These are phyloP conservation scores for Galagoides demidoff DNA, from an alignment of 2,797 vertebrate genomes.

Conservation along the genomic window DNA sequence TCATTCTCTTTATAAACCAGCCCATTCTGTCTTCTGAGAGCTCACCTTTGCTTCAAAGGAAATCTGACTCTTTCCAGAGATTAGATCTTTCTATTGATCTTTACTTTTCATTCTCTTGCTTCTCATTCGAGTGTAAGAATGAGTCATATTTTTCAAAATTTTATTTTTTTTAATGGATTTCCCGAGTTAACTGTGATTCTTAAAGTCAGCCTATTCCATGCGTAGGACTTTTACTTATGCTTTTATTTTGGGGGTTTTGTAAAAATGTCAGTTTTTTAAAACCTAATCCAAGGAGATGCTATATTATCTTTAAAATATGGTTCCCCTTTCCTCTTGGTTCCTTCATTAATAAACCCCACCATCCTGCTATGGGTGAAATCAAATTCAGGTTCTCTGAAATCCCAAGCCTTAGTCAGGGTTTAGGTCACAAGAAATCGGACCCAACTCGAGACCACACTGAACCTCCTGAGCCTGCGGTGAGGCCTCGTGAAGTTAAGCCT, in stretches of 20 bases:
- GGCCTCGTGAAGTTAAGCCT: neutral
- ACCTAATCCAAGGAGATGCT: neutral
- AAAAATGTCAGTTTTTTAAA: neutral
- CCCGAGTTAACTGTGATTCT: neutral
- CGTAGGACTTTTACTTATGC: neutral
- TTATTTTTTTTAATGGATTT: neutral
- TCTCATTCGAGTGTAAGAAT: neutral
- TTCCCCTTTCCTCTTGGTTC: neutral
- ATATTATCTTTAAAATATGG: neutral
- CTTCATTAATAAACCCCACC: neutral
- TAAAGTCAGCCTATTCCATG: neutral
- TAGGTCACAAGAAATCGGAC: neutral
- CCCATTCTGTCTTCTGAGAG: neutral
- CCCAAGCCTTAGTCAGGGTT: neutral
- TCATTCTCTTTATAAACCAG: neutral
- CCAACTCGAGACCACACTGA: neutral
- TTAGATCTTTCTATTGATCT: neutral
- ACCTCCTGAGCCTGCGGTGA: neutral
- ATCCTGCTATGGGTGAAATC: neutral
- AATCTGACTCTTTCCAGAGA: neutral
- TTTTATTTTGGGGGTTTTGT: neutral
- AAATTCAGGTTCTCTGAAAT: neutral
- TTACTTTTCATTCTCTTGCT: neutral
- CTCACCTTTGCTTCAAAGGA: neutral
- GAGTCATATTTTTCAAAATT: neutral